phyloP scores from a whole-genome alignment of 1,140 invertebrate genomes.

The Goniozus legneri region DNA sequence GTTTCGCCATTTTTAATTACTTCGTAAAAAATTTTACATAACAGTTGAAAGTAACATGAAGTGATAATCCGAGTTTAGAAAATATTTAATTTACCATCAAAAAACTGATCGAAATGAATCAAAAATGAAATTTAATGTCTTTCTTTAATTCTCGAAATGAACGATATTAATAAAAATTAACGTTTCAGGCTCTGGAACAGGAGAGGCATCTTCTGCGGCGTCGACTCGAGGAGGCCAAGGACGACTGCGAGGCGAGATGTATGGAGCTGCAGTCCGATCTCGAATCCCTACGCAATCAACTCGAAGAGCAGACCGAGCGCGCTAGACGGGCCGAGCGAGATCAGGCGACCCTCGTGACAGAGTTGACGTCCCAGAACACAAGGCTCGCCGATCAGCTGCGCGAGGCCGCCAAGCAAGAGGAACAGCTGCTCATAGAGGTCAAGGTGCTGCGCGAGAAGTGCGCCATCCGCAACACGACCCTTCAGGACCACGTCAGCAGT shows the following conservation, averaged over 20 bases:
- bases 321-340: constrained; percentile 71
- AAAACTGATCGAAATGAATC: too few relatives aligned
- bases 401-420: constrained; percentile 77
- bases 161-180: not conserved
- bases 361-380: constrained; percentile 87
- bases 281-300: constrained; percentile 67
- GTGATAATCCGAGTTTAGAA: too few relatives aligned
- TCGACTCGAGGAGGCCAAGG: constrained; percentile 77
- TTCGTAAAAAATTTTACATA: too few relatives aligned
- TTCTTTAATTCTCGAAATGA: constrained; percentile 4
- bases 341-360: constrained; percentile 71
- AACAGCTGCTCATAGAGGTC: constrained; percentile 74
- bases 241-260: constrained; percentile 85
- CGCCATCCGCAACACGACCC: constrained; percentile 67
- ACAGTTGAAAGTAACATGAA: too few relatives aligned
- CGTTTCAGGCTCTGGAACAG: constrained; percentile 82
- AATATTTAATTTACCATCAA: too few relatives aligned
- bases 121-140: not conserved
- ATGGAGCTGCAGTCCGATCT: constrained; percentile 86
- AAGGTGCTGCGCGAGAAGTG: constrained; percentile 81
- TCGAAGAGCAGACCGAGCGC: constrained; percentile 69
- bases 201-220: constrained; percentile 84
- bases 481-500: constrained; percentile 82
- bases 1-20: too few relatives aligned
- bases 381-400: constrained; percentile 83